A percentile compares a stretch with the other conserved stretches of the same genome.
Evolutionary conservation across 2,797 vertebrate species (phyloP).

Genomic region (Cetoscarus ocellatus): DNA sequence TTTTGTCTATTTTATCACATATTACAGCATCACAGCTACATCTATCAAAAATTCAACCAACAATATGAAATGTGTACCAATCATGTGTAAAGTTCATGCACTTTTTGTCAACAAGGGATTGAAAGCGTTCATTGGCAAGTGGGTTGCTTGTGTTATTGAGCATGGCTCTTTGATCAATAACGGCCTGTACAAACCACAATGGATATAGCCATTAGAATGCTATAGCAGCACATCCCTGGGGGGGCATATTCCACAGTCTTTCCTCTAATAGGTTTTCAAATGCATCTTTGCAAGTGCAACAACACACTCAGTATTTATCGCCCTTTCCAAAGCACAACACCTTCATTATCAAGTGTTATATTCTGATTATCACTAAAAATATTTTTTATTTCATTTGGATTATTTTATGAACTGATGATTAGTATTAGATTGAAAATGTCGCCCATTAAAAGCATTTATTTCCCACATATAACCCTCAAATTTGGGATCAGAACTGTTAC

Average conservation of each 20-base stretch:
- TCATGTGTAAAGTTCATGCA: background rate
- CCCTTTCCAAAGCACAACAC: slow-evolving; percentile 64
- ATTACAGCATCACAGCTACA: background rate
- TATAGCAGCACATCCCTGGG: slow-evolving; percentile 66
- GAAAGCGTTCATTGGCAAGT: slow-evolving; percentile 63
- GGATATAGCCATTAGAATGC: slow-evolving; percentile 77
- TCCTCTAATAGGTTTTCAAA: slow-evolving; percentile 79
- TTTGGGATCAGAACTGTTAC: too few species aligned
- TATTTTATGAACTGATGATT: background rate
- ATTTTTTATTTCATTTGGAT: slow-evolving; percentile 8
- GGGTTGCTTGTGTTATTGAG: slow-evolving; percentile 66
- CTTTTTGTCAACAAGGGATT: slow-evolving; percentile 44
- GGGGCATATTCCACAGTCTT: slow-evolving; percentile 69
- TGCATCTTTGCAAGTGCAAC: slow-evolving; percentile 78
- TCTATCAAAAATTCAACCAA: background rate
- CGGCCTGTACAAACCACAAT: slow-evolving; percentile 78
- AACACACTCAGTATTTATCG: slow-evolving; percentile 76
- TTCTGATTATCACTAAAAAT: slow-evolving; percentile 31
- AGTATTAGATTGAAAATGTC: background rate
- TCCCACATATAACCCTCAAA: slow-evolving; percentile 19
- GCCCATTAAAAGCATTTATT: slow-evolving; percentile 8
- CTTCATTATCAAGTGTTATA: slow-evolving; percentile 42
- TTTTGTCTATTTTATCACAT: background rate
- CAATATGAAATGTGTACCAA: background rate
- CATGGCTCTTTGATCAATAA: slow-evolving; percentile 78